A percentile compares a stretch with the other conserved stretches of the same genome.
Evolutionary conservation across 1,140 invertebrate species (phyloP).

Genomic region (Brachionus paranguensis): DNA sequence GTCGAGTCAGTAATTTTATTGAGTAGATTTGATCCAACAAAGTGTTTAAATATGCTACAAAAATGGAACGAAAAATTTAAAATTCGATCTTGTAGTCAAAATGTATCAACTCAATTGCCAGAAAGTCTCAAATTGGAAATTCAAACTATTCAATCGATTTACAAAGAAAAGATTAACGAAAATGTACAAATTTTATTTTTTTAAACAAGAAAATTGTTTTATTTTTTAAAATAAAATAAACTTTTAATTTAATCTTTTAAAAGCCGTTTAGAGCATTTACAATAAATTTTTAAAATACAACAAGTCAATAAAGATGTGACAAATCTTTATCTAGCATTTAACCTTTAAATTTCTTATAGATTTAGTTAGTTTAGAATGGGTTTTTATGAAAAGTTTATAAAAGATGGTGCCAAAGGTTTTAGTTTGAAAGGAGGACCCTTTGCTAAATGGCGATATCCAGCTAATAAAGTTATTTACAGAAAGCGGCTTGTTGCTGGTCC

Average conservation of each 20-base stretch:
- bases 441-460: constrained; percentile 40
- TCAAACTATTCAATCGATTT: not conserved
- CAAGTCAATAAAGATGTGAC: not conserved
- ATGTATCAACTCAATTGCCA: not conserved
- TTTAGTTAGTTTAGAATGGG: not conserved
- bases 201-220: not conserved
- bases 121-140: not conserved
- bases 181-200: not conserved
- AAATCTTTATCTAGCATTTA: not conserved
- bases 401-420: constrained; percentile 21
- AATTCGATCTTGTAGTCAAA: not conserved
- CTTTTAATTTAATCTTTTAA: not conserved
- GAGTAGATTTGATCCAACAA: not conserved
- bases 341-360: not conserved
- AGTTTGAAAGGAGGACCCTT: constrained; percentile 18
- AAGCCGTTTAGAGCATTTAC: not conserved
- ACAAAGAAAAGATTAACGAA: not conserved
- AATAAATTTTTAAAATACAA: not conserved
- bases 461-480: constrained; percentile 42
- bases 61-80: not conserved
- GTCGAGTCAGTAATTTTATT: not conserved
- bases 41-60: not conserved
- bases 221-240: not conserved
- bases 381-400: constrained; percentile 32
- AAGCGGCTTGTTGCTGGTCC: constrained; percentile 45